Evolutionary conservation across 1,140 invertebrate genomes (phyloP).

Genomic region (Lordiphosa clarofinis): DNA sequence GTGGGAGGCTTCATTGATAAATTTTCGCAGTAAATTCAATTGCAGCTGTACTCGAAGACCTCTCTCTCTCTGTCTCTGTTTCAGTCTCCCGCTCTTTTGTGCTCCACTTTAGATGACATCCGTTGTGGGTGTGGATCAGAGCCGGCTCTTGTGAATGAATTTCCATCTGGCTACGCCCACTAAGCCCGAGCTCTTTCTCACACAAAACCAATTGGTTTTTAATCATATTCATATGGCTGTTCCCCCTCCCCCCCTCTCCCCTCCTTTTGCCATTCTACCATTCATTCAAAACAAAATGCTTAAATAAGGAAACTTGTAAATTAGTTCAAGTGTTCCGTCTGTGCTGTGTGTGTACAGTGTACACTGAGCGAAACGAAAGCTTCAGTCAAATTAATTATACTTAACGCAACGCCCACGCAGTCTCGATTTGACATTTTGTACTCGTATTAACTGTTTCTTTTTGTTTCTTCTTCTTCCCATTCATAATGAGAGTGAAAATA

Average conservation of each 20-base stretch:
- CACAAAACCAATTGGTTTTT: conserved; percentile 48
- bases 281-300: conserved; percentile 62
- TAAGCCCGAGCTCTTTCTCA: conserved; percentile 26
- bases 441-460: conserved; percentile 64
- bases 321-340: conserved; percentile 60
- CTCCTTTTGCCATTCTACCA: no score
- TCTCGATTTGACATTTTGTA: conserved; percentile 43
- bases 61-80: conserved; percentile 13
- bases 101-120: conserved; percentile 40
- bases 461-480: conserved; percentile 50
- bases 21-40: conserved; percentile 74
- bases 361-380: conserved; percentile 62
- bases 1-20: conserved; percentile 79
- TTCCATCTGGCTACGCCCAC: conserved; percentile 45
- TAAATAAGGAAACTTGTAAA: conserved; percentile 75
- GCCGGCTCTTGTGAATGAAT: conserved; percentile 44
- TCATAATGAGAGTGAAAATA: conserved; percentile 33
- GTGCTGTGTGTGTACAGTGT: conserved; percentile 6
- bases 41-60: conserved; percentile 51
- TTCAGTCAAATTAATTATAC: conserved; percentile 68
- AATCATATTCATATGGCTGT: conserved; percentile 61
- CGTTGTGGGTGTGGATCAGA: conserved; percentile 41
- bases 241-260: not conserved
- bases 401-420: conserved; percentile 34
- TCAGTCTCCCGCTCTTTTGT: not conserved